Percentiles rank a stretch among this genome's conserved stretches.
Evolutionary conservation across 2,113 vertebrate species (phyloP).

Genomic region (Naja naja): DNA sequence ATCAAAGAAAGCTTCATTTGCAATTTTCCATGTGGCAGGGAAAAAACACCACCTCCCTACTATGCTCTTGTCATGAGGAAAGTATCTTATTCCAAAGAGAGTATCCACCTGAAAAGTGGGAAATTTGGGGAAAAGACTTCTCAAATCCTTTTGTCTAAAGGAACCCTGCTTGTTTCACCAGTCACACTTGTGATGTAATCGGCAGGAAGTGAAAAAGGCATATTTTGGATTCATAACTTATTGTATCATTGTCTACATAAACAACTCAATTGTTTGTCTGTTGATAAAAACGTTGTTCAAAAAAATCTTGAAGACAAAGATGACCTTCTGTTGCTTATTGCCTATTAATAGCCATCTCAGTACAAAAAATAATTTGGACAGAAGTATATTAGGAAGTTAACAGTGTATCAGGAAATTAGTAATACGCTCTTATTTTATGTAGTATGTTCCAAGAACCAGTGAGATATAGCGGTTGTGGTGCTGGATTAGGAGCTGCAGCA

Average conservation of each 20-base stretch:
- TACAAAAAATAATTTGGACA: constrained; percentile 55
- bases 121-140: background rate
- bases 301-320: constrained; percentile 39
- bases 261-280: constrained; percentile 57
- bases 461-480: background rate
- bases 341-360: constrained; percentile 57
- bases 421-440: background rate
- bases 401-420: constrained; percentile 31
- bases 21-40: background rate
- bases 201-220: constrained; percentile 43
- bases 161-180: background rate
- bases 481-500: background rate
- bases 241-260: constrained; percentile 53
- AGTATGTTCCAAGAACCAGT: background rate
- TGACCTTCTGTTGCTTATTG: constrained; percentile 50
- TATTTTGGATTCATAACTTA: constrained; percentile 55
- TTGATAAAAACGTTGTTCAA: constrained; percentile 55
- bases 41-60: background rate
- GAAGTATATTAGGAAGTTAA: constrained; percentile 48
- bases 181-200: constrained; percentile 32
- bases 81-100: background rate
- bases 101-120: background rate
- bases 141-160: background rate
- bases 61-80: background rate
- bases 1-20: background rate